Conservation (phyloP, 2,797 vertebrate genomes). For the Muraenolepis orangiensis region DNA sequence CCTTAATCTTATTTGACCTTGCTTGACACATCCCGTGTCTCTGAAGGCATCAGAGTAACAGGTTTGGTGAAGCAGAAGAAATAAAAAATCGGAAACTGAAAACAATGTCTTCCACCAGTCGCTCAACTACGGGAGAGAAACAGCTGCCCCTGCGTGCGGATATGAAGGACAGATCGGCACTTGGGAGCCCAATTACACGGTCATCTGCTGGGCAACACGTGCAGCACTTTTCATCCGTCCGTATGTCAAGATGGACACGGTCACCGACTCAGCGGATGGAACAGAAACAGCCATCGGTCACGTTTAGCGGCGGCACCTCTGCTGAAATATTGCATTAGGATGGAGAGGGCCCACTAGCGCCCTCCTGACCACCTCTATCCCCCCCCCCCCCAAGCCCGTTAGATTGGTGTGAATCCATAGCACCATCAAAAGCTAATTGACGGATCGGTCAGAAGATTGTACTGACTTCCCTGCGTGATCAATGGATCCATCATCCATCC, state of each 20-base stretch:
- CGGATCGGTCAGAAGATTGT: neutral
- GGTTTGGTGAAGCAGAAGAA: constrained; percentile 3
- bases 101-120: neutral
- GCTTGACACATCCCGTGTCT: neutral
- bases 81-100: neutral
- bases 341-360: neutral
- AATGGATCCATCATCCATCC: neutral
- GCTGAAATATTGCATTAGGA: neutral
- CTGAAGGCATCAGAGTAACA: neutral
- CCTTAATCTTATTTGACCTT: constrained; percentile 15
- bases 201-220: neutral
- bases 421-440: neutral
- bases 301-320: neutral
- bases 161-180: neutral
- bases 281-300: neutral
- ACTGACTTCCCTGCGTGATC: neutral
- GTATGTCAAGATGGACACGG: neutral
- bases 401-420: neutral
- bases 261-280: neutral
- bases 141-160: neutral
- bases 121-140: neutral
- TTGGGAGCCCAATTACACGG: neutral
- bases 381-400: neutral
- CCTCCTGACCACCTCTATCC: neutral
- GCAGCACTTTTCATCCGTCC: neutral